These are phyloP conservation scores for Myiozetetes cayanensis DNA, from an alignment of 2,113 vertebrate species.

Conservation along the genomic window DNA sequence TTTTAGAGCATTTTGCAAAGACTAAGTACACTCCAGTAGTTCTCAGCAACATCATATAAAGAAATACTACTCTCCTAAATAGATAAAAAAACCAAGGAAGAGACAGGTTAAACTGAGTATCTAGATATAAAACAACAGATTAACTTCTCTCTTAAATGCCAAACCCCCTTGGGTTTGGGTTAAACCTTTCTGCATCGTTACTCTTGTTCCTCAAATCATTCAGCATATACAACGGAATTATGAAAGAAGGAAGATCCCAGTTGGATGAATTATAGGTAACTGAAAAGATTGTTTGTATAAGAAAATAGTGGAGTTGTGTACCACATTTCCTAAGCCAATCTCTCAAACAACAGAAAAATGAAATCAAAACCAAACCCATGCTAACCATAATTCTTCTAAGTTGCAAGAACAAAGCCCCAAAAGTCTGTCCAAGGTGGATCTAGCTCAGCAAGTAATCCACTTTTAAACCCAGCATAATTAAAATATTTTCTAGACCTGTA, in stretches of 20 bases:
- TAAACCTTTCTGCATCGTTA: not conserved
- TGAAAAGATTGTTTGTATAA: not conserved
- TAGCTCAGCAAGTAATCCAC: not conserved
- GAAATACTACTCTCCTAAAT: not conserved
- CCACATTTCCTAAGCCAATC: not conserved
- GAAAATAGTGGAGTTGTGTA: not conserved
- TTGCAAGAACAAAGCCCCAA: not conserved
- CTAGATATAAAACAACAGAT: not conserved
- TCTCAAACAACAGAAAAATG: not conserved
- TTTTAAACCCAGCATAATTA: not conserved
- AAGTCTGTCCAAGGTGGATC: not conserved
- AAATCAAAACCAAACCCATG: not conserved
- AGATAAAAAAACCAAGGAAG: not conserved
- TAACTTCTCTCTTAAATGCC: not conserved
- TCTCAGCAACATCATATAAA: not conserved
- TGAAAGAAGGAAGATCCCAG: not conserved
- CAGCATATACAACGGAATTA: not conserved
- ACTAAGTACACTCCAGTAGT: not conserved
- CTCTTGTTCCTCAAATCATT: not conserved
- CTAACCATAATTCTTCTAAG: not conserved
- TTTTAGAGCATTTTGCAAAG: not conserved
- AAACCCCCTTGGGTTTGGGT: not conserved
- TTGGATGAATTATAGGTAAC: not conserved
- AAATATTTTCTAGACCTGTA: not conserved
- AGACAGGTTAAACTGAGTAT: not conserved